Evolutionary conservation across 2,888 invertebrate genomes (phyloP), one percentile per base, ranked within the genome.

Genomic region (Onchidella celtica): DNA sequence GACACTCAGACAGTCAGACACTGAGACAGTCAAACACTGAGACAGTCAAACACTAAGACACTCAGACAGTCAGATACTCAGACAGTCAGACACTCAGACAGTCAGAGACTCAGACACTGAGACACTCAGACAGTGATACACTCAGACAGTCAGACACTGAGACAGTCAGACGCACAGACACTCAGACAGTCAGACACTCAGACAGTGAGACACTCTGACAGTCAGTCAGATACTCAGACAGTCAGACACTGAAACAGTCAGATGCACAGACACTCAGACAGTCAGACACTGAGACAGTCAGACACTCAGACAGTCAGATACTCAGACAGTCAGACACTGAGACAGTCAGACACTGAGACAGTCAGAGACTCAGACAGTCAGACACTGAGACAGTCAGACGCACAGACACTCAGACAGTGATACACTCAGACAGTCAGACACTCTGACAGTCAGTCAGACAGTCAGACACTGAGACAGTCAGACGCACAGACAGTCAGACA

Each of bases 281-380:
- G 47, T 47, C 70, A 70, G n/a, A 70, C 38, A 73, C 32, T 34
- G 27, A 47, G 14, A 70, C 65, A 63, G 38, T 59, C 32, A 73
- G 38, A 63, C 47, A 79, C 61, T 59, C 47, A 79, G 27, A 73
- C 47, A 79, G 38, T 70, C 72, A 72, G 21, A 55, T 38, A 72
- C 29, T 14, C 29, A 55, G 11, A 61, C 59, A 61, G 32, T 27
- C 74, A 74, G 34, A 61, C 63, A 74, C 61, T 47, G 17, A 66
- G 17, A 66, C 66, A 47, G n/a, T 32, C 66, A 77, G 17, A 3
- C 55, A 69, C n/a, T 66, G 36, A 47, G 32, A 40, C 55, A 65
- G 47, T 3, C 32, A 63, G 27, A 79, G 32, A 73, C 70, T 47
- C n/a, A n/a, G 17, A 78, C 38, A 73, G 27, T 34, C 40, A 63